Conservation (phyloP, 2,797 vertebrate species). For the Acanthiza pusilla region DNA sequence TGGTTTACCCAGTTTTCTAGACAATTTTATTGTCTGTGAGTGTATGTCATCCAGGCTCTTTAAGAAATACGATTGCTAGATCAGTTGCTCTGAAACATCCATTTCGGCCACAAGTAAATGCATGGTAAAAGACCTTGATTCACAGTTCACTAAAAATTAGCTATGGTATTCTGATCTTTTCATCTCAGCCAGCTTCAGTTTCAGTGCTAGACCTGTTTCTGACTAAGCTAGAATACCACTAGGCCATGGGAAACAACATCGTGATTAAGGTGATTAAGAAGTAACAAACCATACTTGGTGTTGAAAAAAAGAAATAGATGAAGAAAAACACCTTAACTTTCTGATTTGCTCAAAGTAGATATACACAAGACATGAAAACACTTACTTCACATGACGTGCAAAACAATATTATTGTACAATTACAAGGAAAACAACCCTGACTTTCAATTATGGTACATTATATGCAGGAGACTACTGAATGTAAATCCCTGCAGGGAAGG, state of each 20-base stretch:
- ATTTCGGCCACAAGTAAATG: background rate
- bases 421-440: background rate
- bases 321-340: background rate
- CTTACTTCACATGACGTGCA: background rate
- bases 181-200: background rate
- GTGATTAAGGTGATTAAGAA: background rate
- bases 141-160: background rate
- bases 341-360: background rate
- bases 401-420: background rate
- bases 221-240: background rate
- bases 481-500: conserved; percentile 26
- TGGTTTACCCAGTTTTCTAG: background rate
- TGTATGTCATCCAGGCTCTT: background rate
- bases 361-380: background rate
- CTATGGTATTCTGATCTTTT: background rate
- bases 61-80: background rate
- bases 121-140: background rate
- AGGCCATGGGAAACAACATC: background rate
- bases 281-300: background rate
- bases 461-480: background rate
- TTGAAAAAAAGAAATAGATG: background rate
- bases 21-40: background rate
- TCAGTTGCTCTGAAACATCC: background rate
- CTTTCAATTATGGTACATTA: conserved; percentile 24
- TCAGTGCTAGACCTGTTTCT: background rate